phyloP scores from a whole-genome alignment of 1,140 invertebrate genomes.

The Bombyx mori region ASM3026992v2 NC_085110.1:1881001-1881500 shows the following conservation, averaged over 20 bases:
- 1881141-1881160: too few relatives aligned
- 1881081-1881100: neutral
- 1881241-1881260: slow-evolving; percentile 31
- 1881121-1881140: too few relatives aligned
- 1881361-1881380: neutral
- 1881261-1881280: slow-evolving; percentile 42
- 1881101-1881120: neutral
- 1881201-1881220: slow-evolving; percentile 8
- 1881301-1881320: slow-evolving; percentile 44
- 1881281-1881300: slow-evolving; percentile 58
- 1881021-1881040: neutral
- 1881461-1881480: too few relatives aligned
- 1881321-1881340: slow-evolving; percentile 53
- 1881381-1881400: neutral
- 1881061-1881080: slow-evolving; percentile 15
- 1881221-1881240: slow-evolving; percentile 15
- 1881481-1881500: too few relatives aligned
- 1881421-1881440: too few relatives aligned
- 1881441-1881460: too few relatives aligned
- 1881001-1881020: too few relatives aligned
- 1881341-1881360: slow-evolving; percentile 5
- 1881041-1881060: slow-evolving; percentile 11
- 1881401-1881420: too few relatives aligned
- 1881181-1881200: too few relatives aligned
- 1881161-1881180: too few relatives aligned